Base-by-base conservation (phyloP, 2,113 vertebrate genomes). In the Bagarius yarrelli region DNA sequence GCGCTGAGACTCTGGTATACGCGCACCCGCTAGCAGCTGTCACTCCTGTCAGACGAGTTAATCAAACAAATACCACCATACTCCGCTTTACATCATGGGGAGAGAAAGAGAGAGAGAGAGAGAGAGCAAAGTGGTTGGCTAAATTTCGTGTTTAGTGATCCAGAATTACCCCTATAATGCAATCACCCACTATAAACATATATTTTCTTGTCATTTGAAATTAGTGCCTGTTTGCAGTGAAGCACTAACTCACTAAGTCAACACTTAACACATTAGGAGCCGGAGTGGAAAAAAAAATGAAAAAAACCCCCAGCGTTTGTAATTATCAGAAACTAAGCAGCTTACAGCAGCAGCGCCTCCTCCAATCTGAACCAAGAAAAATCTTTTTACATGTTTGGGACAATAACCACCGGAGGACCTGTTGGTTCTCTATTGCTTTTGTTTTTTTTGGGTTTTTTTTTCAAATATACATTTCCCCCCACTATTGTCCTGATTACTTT, bases 61-160 rank as follows among this genome's bases (percentile, higher is more conserved):
- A 99, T 99, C 97, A 99, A 96, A 96, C 97, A 98, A 98, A 99
- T 98, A 97, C 97, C 98, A 99, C 95, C 96, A 95, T 96, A 97
- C 95, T 95, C 94, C 94, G 94, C 88, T 91, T 96, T 95, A 81
- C 79, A 83, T 81, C 95, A 85, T 55, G 19, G 83, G 67, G 73
- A 71, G 85, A 76, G 84, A 81, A 67, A 70, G 78, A 81, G 83
- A 69, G 47, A 15, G 78, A 78, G 80, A 44, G 72, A 36, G 56
- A 9, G 82, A 69, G 79, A 81, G 76, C 64, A 50, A 95, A 92
- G 52, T 47, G 64, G 61, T 25, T 27, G 71, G 76, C 61, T 76
- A 74, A 55, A 72, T 74, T 64, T 67, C 55, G 77, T 64, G 63
- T 75, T 69, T n/a, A 81, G 27, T 57, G 56, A 69, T 15, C 19